phyloP scores from a whole-genome alignment of 2,797 vertebrate genomes.

The Agapornis canus region DNA sequence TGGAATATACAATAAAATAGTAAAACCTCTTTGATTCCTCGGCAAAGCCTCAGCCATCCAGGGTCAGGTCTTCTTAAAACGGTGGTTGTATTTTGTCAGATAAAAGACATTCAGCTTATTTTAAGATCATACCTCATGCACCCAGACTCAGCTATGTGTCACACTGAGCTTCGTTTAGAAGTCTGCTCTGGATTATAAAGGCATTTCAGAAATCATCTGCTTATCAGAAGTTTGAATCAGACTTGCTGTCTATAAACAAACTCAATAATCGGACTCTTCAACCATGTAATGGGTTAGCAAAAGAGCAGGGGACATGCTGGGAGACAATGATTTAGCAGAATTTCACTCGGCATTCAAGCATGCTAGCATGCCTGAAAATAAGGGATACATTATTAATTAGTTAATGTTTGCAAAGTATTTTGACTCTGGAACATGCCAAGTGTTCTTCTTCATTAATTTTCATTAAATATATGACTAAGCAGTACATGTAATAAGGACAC shows the following conservation, averaged over 20 bases:
- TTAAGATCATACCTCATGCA: conserved; percentile 29
- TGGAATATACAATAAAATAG: not conserved
- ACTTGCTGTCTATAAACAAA: conserved; percentile 23
- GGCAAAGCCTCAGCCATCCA: not conserved
- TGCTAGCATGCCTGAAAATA: conserved; percentile 59
- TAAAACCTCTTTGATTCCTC: not conserved
- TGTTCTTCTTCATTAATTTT: conserved; percentile 52
- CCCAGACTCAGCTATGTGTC: conserved; percentile 22
- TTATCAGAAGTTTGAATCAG: conserved; percentile 58
- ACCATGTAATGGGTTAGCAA: conserved; percentile 21
- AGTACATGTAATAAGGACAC: conserved; percentile 44
- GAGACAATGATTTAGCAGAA: conserved; percentile 62
- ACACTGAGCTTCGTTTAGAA: conserved; percentile 32
- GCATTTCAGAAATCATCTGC: not conserved
- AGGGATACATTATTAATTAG: conserved; percentile 71
- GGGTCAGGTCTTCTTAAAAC: not conserved
- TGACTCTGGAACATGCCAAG: conserved; percentile 35
- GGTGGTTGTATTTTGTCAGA: not conserved
- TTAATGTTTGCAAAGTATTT: conserved; percentile 66
- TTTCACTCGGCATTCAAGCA: conserved; percentile 51
- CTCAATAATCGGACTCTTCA: conserved; percentile 9
- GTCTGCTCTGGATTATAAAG: conserved; percentile 17
- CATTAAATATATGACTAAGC: conserved; percentile 55
- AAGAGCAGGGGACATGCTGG: conserved; percentile 1
- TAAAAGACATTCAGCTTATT: conserved; percentile 22